Conservation (phyloP, 2,113 vertebrate species). For the Eulemur rufifrons region DNA sequence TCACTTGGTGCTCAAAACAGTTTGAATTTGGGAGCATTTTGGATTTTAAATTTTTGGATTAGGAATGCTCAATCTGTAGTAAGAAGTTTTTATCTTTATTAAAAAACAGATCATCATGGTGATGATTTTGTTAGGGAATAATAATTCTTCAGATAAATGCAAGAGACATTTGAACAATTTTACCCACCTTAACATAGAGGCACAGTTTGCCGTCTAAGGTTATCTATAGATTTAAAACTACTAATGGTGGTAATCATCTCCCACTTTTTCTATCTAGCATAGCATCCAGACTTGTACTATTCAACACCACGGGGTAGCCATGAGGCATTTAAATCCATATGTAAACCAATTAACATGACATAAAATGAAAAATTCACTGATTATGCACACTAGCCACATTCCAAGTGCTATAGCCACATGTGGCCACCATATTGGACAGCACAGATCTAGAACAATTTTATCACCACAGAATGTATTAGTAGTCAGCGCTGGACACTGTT, state of each 20-base stretch:
- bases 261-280: not conserved
- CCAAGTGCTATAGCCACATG: not conserved
- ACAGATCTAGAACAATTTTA: not conserved
- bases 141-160: slow-evolving; percentile 6
- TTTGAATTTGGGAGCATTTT: not conserved
- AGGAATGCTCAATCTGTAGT: not conserved
- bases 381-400: not conserved
- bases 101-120: not conserved
- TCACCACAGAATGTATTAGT: not conserved
- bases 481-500: not conserved
- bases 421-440: not conserved
- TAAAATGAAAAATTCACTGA: not conserved
- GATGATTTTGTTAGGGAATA: not conserved
- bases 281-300: not conserved
- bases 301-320: not conserved
- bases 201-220: not conserved
- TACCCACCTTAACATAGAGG: not conserved
- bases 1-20: not conserved
- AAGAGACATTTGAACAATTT: not conserved
- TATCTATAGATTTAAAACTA: not conserved
- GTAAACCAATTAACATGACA: not conserved
- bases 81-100: not conserved
- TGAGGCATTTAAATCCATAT: not conserved
- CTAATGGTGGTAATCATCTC: not conserved
- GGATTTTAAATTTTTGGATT: not conserved